phyloP scores from a whole-genome alignment of 2,888 invertebrate species.

The Aquatica leii region DNA sequence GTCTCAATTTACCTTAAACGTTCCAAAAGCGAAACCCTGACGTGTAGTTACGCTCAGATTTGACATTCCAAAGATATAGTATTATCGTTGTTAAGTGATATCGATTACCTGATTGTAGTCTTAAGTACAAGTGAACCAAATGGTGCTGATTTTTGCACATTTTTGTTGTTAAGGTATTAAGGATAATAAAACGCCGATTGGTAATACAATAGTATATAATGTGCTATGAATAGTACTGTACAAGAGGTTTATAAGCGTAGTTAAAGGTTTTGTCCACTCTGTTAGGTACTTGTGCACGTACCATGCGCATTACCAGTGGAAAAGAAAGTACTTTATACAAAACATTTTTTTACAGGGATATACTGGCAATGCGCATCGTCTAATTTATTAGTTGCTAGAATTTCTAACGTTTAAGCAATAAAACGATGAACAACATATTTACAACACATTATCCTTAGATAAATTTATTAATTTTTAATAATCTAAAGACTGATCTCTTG shows the following conservation, averaged over 20 bases:
- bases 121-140: not conserved
- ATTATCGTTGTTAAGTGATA: conserved; percentile 4
- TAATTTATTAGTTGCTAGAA: conserved; percentile 19
- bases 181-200: conserved; percentile 33
- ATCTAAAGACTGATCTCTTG: conserved; percentile 19
- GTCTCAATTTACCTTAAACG: conserved; percentile 74
- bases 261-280: conserved; percentile 51
- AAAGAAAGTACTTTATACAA: not conserved
- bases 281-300: conserved; percentile 41
- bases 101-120: conserved; percentile 2
- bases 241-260: conserved; percentile 54
- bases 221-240: conserved; percentile 55
- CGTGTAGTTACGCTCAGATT: not conserved
- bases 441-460: conserved; percentile 14
- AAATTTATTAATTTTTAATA: conserved; percentile 7
- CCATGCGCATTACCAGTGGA: conserved; percentile 20
- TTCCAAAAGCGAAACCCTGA: conserved; percentile 63
- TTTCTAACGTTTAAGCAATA: conserved; percentile 11
- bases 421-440: conserved; percentile 36
- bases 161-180: too few species aligned
- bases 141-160: conserved; percentile 8
- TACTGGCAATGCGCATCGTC: conserved; percentile 26
- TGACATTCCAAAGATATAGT: conserved; percentile 9
- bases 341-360: conserved; percentile 5
- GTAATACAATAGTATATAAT: conserved; percentile 56